phyloP scores from a whole-genome alignment of 1,140 invertebrate species.

The Drosophila mojavensis region DNA sequence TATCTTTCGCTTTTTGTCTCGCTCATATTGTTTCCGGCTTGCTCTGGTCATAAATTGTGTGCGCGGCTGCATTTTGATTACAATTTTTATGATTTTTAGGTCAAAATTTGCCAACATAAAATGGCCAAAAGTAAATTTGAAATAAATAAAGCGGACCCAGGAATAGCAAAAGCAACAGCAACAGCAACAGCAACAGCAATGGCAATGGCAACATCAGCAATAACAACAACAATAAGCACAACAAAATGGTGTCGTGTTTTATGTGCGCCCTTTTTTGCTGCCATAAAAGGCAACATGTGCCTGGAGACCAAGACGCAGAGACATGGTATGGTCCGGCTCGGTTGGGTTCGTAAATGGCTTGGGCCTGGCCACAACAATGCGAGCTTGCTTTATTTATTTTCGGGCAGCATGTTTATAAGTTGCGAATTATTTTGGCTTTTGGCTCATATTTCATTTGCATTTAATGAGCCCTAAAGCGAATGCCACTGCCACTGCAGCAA shows the following conservation, averaged over 20 bases:
- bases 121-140: conserved; percentile 79
- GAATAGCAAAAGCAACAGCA: conserved; percentile 17
- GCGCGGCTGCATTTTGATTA: conserved; percentile 69
- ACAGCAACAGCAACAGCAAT: conserved; percentile 26
- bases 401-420: conserved; percentile 26
- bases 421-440: conserved; percentile 62
- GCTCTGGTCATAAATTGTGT: conserved; percentile 62
- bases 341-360: conserved; percentile 5
- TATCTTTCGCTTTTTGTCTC: not conserved
- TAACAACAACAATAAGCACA: conserved; percentile 43
- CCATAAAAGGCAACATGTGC: conserved; percentile 33
- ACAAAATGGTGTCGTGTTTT: conserved; percentile 73
- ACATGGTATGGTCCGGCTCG: not conserved
- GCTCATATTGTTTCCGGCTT: conserved; percentile 23
- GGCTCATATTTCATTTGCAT: conserved; percentile 63
- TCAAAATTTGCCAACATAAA: conserved; percentile 83
- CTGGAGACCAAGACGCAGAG: not conserved
- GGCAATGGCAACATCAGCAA: conserved; percentile 25
- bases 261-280: conserved; percentile 49
- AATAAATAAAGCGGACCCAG: conserved; percentile 66
- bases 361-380: not conserved
- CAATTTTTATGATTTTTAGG: conserved; percentile 83
- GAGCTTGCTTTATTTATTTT: conserved; percentile 18
- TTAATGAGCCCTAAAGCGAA: conserved; percentile 54
- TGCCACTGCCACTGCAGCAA: conserved; percentile 1